Percentiles rank a stretch among this genome's conserved stretches.
Evolutionary conservation across 2,888 invertebrate species (phyloP).

Genomic region (Mythimna ferrago): DNA sequence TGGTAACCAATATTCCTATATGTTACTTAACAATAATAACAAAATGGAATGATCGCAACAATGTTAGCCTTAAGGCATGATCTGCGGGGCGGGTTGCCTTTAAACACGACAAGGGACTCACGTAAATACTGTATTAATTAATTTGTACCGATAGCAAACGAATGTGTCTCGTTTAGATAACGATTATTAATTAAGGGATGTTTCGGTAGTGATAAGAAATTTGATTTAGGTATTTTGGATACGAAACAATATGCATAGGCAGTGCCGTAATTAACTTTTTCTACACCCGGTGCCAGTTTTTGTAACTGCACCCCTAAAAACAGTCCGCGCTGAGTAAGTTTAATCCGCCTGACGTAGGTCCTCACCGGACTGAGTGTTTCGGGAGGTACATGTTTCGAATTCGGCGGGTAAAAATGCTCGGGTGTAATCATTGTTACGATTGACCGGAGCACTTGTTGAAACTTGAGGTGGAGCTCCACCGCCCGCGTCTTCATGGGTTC

Average conservation of each 20-base stretch:
- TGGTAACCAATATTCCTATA: slow-evolving; percentile 28
- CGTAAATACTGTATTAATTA: slow-evolving; percentile 88
- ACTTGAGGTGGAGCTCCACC: too few relatives aligned
- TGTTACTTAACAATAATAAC: slow-evolving; percentile 28
- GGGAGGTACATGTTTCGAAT: too few relatives aligned
- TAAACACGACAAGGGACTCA: slow-evolving; percentile 81
- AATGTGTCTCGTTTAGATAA: slow-evolving; percentile 45
- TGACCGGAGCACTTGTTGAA: too few relatives aligned
- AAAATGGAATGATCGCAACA: slow-evolving; percentile 45
- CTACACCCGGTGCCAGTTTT: too few relatives aligned
- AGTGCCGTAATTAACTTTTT: not conserved
- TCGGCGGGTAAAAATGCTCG: too few relatives aligned
- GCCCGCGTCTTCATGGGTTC: too few relatives aligned
- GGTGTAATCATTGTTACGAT: too few relatives aligned
- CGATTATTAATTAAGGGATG: slow-evolving; percentile 15
- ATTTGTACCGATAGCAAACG: slow-evolving; percentile 77
- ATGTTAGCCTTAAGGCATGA: slow-evolving; percentile 71
- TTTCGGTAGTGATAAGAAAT: not conserved
- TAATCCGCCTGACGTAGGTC: too few relatives aligned
- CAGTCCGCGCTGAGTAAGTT: too few relatives aligned
- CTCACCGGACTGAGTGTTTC: too few relatives aligned
- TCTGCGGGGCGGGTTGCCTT: slow-evolving; percentile 71
- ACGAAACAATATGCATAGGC: not conserved
- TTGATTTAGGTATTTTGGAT: not conserved
- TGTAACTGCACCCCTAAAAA: too few relatives aligned